phyloP scores from a whole-genome alignment of 1,140 invertebrate genomes.

The Manduca sexta region DNA sequence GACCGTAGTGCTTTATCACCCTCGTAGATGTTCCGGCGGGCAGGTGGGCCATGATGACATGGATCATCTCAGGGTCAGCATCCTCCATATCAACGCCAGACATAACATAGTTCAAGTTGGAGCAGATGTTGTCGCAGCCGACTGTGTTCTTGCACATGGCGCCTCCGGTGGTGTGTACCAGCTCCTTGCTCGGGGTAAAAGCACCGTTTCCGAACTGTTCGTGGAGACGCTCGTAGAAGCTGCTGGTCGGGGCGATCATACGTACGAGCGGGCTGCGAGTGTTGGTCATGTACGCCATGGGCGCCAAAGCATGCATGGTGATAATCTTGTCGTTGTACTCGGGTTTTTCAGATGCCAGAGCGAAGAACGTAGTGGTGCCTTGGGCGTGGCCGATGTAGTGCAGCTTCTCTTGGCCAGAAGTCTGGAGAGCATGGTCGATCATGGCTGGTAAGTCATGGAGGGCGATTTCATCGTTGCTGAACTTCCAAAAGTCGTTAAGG shows the following conservation, averaged over 20 bases:
- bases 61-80: constrained; percentile 73
- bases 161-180: constrained; percentile 69
- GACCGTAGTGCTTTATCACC: constrained; percentile 82
- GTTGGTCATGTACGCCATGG: constrained; percentile 77
- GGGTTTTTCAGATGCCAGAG: constrained; percentile 74
- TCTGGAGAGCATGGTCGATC: constrained; percentile 78
- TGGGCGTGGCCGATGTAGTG: constrained; percentile 79
- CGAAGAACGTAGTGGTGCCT: constrained; percentile 64
- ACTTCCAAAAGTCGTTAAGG: constrained; percentile 70
- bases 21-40: constrained; percentile 86
- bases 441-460: constrained; percentile 82
- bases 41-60: constrained; percentile 82
- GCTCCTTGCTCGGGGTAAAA: constrained; percentile 72
- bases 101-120: constrained; percentile 76
- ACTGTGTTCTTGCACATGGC: constrained; percentile 70
- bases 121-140: constrained; percentile 73
- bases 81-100: constrained; percentile 71
- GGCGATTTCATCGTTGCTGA: constrained; percentile 83
- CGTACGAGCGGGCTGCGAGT: constrained; percentile 75
- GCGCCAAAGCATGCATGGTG: constrained; percentile 78
- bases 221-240: constrained; percentile 74
- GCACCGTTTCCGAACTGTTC: constrained; percentile 74
- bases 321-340: constrained; percentile 79
- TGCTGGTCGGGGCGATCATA: constrained; percentile 67
- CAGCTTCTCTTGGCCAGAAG: constrained; percentile 70